Conservation (phyloP, 2,797 vertebrate genomes). For the Gymnopithys bicolor region DNA sequence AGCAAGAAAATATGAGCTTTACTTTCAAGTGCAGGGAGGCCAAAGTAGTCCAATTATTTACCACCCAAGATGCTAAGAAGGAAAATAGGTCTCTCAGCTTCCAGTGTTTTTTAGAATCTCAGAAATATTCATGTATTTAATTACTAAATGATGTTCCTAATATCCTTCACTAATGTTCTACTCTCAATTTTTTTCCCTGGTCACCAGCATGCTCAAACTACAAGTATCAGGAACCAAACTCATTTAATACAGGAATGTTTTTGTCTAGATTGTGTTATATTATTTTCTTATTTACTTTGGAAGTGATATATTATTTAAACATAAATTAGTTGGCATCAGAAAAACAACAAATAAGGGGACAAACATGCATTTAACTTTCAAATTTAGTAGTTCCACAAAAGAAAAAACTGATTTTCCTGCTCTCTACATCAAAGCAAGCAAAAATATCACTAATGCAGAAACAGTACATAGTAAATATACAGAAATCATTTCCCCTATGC, state of each 20-base stretch:
- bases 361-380: slow-evolving; percentile 10
- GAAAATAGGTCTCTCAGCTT: background rate
- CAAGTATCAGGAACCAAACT: background rate
- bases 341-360: slow-evolving; percentile 22
- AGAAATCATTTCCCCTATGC: background rate
- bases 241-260: background rate
- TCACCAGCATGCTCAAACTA: background rate
- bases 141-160: background rate
- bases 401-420: background rate
- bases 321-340: background rate
- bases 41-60: slow-evolving; percentile 43
- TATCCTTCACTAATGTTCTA: background rate
- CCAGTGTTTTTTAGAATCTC: background rate
- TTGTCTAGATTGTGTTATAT: background rate
- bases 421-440: background rate
- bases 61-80: background rate
- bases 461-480: background rate
- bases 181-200: background rate
- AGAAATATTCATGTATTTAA: background rate
- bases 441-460: background rate
- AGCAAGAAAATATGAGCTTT: slow-evolving; percentile 24
- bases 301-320: background rate
- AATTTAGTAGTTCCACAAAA: background rate
- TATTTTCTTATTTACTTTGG: slow-evolving; percentile 30
- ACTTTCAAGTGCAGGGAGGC: slow-evolving; percentile 12